phyloP scores from a whole-genome alignment of 2,888 invertebrate species.

The Pollenia angustigena region DNA sequence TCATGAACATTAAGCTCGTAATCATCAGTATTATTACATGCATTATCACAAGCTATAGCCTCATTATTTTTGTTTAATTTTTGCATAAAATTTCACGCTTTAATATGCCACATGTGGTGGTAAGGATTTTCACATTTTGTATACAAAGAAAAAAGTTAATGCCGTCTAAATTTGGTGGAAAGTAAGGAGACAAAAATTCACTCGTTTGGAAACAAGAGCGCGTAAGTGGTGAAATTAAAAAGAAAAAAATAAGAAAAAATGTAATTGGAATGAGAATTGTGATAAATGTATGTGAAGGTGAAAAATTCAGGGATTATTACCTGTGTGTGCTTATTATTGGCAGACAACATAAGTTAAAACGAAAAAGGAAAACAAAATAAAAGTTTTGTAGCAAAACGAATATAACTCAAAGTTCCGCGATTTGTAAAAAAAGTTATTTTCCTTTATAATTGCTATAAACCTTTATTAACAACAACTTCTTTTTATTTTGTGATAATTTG shows the following conservation, averaged over 20 bases:
- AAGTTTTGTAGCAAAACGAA: too few relatives aligned
- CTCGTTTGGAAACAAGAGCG: conserved; percentile 24
- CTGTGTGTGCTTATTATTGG: conserved; percentile 39
- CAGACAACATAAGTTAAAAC: not conserved
- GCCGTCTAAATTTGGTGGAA: conserved; percentile 33
- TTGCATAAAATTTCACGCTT: conserved; percentile 61
- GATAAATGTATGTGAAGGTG: conserved; percentile 47
- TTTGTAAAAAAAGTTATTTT: too few relatives aligned
- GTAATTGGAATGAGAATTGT: not conserved
- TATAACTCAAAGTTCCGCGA: too few relatives aligned
- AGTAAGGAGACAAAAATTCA: conserved; percentile 16
- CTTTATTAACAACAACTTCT: too few relatives aligned
- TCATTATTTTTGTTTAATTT: conserved; percentile 33
- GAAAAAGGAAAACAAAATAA: not conserved
- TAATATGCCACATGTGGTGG: conserved; percentile 72
- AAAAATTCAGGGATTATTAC: conserved; percentile 73
- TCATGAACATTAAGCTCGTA: not conserved
- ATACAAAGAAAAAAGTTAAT: conserved; percentile 14
- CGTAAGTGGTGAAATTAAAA: conserved; percentile 53
- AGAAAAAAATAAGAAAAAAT: not conserved
- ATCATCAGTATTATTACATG: conserved; percentile 52
- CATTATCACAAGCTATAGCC: conserved; percentile 64
- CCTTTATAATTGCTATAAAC: too few relatives aligned
- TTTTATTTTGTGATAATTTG: too few relatives aligned
- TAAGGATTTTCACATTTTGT: conserved; percentile 47